Percentiles rank a stretch among this genome's conserved stretches.
Evolutionary conservation across 1,140 invertebrate species (phyloP).

Genomic region (Drosophila pseudoananassae): DNA sequence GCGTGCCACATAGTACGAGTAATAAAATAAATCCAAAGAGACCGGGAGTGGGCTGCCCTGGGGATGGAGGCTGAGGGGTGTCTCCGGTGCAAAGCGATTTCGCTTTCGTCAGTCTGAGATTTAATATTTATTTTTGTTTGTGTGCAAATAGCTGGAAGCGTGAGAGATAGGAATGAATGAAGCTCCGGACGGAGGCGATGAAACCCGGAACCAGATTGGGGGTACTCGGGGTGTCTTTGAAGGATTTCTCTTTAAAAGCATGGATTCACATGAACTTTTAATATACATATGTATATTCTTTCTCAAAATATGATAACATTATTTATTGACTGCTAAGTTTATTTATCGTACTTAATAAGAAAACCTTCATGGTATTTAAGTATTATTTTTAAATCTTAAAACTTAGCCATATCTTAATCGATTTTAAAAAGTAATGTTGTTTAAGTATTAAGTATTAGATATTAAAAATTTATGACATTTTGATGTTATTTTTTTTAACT

Average conservation of each 20-base stretch:
- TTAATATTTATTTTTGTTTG: constrained; percentile 83
- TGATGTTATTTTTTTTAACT: no score
- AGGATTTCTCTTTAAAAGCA: constrained; percentile 15
- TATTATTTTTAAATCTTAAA: no score
- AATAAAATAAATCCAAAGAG: constrained; percentile 39
- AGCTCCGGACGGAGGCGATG: constrained; percentile 2
- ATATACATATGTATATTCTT: no score
- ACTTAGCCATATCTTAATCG: no score
- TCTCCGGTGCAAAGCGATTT: constrained; percentile 64
- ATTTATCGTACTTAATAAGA: no score
- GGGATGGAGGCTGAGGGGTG: constrained; percentile 7
- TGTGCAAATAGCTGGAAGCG: constrained; percentile 82
- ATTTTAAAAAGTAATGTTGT: no score
- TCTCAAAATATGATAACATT: no score
- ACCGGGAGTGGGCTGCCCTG: not conserved
- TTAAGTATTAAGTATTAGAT: no score
- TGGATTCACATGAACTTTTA: not conserved
- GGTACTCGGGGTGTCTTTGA: constrained; percentile 11
- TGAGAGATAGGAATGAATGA: constrained; percentile 42
- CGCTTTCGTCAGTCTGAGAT: constrained; percentile 68
- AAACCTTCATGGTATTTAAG: no score
- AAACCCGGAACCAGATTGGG: not conserved
- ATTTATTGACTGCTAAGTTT: no score
- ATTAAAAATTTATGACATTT: no score
- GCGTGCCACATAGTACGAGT: constrained; percentile 60